phyloP scores from a whole-genome alignment of 2,888 invertebrate genomes.

The Xanthostigma xanthostigma region DNA sequence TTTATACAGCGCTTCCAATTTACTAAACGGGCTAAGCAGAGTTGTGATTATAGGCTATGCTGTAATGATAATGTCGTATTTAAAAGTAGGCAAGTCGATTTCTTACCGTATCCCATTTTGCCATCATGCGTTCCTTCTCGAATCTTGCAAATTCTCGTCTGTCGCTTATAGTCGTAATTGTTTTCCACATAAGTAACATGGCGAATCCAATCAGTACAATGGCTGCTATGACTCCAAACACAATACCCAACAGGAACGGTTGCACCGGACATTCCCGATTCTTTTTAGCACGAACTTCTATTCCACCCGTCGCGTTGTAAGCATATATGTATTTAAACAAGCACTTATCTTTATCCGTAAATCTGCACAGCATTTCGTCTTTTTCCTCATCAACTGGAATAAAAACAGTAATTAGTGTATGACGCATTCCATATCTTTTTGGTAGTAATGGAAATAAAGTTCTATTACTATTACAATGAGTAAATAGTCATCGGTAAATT shows the following conservation, averaged over 20 bases:
- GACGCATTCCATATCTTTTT: too few species aligned
- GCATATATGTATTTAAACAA: constrained; percentile 80
- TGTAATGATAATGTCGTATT: background rate
- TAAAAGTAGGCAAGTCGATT: background rate
- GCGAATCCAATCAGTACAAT: constrained; percentile 92
- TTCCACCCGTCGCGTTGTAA: constrained; percentile 49
- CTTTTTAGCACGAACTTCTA: constrained; percentile 62
- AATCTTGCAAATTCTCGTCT: constrained; percentile 93
- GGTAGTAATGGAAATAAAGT: too few species aligned
- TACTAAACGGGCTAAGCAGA: too few species aligned
- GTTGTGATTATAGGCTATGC: too few species aligned
- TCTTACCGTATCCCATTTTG: constrained; percentile 95
- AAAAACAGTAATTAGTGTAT: too few species aligned
- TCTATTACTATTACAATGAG: too few species aligned
- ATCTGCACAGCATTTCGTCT: constrained; percentile 67
- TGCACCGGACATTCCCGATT: constrained; percentile 67
- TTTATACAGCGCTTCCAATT: background rate
- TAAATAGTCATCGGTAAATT: too few species aligned
- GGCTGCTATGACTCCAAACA: constrained; percentile 89
- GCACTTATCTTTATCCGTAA: constrained; percentile 81
- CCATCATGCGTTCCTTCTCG: constrained; percentile 94
- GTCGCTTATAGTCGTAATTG: constrained; percentile 93
- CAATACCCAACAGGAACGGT: constrained; percentile 70
- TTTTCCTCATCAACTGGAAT: constrained; percentile 53
- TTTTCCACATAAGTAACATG: constrained; percentile 87